Evolutionary conservation across 2,113 vertebrate species (phyloP), one percentile per base, ranked within the genome.

Genomic region (Tonatia bakeri): DNA sequence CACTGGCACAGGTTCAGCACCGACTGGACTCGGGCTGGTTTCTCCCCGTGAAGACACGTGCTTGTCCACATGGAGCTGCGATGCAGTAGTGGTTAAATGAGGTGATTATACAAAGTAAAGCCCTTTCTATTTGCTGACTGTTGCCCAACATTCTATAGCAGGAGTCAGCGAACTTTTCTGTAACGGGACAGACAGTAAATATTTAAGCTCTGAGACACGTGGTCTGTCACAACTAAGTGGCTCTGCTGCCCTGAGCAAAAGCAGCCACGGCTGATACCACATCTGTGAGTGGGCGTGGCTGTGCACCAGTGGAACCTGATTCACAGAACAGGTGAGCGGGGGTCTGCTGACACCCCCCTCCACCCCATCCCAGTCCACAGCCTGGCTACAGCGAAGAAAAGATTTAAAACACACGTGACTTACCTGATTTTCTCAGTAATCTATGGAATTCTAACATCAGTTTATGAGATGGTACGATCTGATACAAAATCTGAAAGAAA

Each of bases 371-470:
- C 43, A 22, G 7, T 31, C 79, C 73, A 59, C 2, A 73, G 22
- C n/a, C 9, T 87, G 40, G 61, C 9, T 80, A 10, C 47, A 87
- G 28, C 13, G 43, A 91, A 84, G 33, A 85, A 43, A 43, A 4
- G 47, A 4, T 3, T 80, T 45, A 85, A 77, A 65, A 93, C 72
- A 92, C 83, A 28, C 87, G 97, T 82, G 28, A 96, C 96, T 98
- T 98, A 99, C 99, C 98, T 97, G 99, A 99, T 52, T 98, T 97
- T 92, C 98, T 98, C 95, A 99, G 99, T 82, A 99, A 97, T 15
- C 54, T 94, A 91, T 98, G 98, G 95, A 99, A 99, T 91, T 99
- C 99, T 97, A 99, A 97, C 99, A 99, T 99, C 91, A 99, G 96
- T 88, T 99, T 98, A 93, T 99, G 99, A 96, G 99, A 99, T 33